phyloP scores from a whole-genome alignment of 2,888 invertebrate genomes.

The Allygus modestus region DNA sequence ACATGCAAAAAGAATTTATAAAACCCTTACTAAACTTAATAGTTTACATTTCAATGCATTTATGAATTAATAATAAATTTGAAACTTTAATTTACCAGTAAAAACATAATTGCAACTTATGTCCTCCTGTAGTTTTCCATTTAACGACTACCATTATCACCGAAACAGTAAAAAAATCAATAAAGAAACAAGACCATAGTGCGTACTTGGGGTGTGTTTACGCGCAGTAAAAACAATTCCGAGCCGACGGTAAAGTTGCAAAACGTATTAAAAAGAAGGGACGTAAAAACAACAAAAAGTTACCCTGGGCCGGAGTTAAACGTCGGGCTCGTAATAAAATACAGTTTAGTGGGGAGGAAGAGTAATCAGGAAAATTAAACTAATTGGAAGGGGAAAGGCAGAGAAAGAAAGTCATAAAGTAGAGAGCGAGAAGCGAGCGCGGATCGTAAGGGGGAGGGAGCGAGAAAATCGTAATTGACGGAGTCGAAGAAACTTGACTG shows the following conservation, averaged over 20 bases:
- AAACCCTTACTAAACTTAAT: too few species aligned
- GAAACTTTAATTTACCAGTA: too few species aligned
- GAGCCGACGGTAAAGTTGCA: constrained; percentile 13
- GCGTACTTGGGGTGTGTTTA: not conserved
- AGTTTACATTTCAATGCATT: too few species aligned
- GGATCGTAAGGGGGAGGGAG: constrained; percentile 22
- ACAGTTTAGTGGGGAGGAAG: constrained; percentile 52
- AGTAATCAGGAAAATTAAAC: constrained; percentile 57
- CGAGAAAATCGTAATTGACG: constrained; percentile 63
- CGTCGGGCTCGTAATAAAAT: constrained; percentile 31
- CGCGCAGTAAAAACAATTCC: constrained; percentile 14
- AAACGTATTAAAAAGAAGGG: constrained; percentile 32
- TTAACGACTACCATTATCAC: not conserved
- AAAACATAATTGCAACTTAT: too few species aligned
- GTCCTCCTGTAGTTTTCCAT: too few species aligned
- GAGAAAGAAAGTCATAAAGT: constrained; percentile 57
- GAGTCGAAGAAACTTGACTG: constrained; percentile 60
- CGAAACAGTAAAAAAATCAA: not conserved
- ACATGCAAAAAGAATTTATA: too few species aligned
- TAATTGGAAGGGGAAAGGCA: constrained; percentile 16
- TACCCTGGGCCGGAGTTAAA: constrained; percentile 24
- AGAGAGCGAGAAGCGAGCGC: not conserved
- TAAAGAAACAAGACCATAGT: not conserved
- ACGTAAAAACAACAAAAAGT: constrained; percentile 48
- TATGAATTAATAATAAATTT: too few species aligned